A percentile compares a stretch with the other conserved stretches of the same genome.
phyloP scores from a whole-genome alignment of 2,888 invertebrate genomes.

The Helobdella robusta region DNA sequence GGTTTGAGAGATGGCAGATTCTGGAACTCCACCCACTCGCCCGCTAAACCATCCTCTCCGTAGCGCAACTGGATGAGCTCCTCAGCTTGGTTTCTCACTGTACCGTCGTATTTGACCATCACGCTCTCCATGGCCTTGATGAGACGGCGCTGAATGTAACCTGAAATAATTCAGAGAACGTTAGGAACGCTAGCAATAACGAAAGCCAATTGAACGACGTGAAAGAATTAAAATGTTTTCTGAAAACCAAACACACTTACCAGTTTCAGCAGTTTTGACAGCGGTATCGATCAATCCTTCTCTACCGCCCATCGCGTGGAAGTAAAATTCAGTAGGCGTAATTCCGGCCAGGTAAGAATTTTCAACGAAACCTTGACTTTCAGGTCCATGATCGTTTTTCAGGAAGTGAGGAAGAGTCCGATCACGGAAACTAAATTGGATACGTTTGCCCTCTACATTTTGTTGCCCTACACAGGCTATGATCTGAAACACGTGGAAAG shows the following conservation, averaged over 20 bases:
- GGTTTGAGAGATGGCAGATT: slow-evolving; percentile 86
- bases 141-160: slow-evolving; percentile 96
- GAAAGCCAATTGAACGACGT: too few species aligned
- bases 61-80: slow-evolving; percentile 66
- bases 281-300: slow-evolving; percentile 99
- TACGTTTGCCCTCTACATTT: slow-evolving; percentile 99
- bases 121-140: slow-evolving; percentile 99
- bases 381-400: slow-evolving; percentile 99
- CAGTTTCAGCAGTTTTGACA: slow-evolving; percentile 99
- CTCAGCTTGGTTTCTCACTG: slow-evolving; percentile 69
- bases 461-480: slow-evolving; percentile 99
- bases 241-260: too few species aligned
- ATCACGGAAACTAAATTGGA: slow-evolving; percentile 97
- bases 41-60: slow-evolving; percentile 97
- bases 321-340: slow-evolving; percentile 97
- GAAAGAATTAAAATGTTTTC: too few species aligned
- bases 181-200: too few species aligned
- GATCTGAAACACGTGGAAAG: slow-evolving; percentile 57
- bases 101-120: slow-evolving; percentile 76
- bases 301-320: slow-evolving; percentile 99
- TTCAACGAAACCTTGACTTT: slow-evolving; percentile 97
- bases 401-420: slow-evolving; percentile 97
- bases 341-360: slow-evolving; percentile 98
- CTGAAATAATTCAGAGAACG: too few species aligned
- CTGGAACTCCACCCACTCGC: slow-evolving; percentile 91